Evolutionary conservation across 2,113 vertebrate species (phyloP).

Genomic region (Amia ocellicauda): DNA sequence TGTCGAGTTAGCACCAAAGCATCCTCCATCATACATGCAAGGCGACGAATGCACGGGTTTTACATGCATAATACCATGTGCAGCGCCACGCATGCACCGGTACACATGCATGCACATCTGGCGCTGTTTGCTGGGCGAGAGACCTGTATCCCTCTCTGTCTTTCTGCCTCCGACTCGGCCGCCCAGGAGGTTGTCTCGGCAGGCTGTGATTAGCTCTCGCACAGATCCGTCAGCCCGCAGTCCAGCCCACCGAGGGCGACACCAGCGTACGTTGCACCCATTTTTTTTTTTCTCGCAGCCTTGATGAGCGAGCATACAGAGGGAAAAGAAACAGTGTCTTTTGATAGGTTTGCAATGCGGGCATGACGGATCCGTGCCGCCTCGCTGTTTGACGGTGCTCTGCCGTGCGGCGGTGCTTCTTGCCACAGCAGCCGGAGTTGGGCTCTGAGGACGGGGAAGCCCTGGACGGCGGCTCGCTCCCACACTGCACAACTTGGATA

Average conservation of each 20-base stretch:
- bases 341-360: constrained; percentile 33
- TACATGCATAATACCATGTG: constrained; percentile 8
- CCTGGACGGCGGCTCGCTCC: too few species aligned
- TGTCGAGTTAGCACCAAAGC: too few species aligned
- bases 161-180: constrained; percentile 25
- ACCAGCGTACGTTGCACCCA: constrained; percentile 30
- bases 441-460: too few species aligned
- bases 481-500: too few species aligned
- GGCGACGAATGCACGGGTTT: background rate
- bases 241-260: constrained; percentile 48
- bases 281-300: constrained; percentile 37
- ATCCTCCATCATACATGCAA: too few species aligned
- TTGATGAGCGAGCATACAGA: constrained; percentile 33
- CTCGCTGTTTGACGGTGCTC: constrained; percentile 22
- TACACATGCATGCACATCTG: constrained; percentile 4
- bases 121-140: constrained; percentile 12
- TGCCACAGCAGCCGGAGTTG: constrained; percentile 11
- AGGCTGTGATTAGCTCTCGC: constrained; percentile 46
- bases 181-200: constrained; percentile 29
- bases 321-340: constrained; percentile 37
- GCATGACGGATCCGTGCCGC: constrained; percentile 38
- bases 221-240: constrained; percentile 51
- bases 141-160: constrained; percentile 14
- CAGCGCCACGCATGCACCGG: constrained; percentile 26
- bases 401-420: constrained; percentile 43